Base-by-base conservation (phyloP, 2,888 invertebrate genomes). In the Lasioglossum calceatum region DNA sequence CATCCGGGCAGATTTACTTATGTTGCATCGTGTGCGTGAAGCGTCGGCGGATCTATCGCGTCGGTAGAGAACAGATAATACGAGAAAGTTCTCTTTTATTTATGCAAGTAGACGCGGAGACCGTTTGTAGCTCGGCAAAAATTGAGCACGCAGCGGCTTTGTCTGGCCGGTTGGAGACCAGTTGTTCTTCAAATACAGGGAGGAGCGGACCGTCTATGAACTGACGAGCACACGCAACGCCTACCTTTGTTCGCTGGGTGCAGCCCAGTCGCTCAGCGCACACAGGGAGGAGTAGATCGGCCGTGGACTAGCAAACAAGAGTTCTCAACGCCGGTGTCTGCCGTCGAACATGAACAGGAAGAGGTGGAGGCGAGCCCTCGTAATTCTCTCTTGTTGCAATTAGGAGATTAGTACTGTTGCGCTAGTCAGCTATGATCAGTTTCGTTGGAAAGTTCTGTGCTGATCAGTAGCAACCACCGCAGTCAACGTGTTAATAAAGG, bases 181-280 rank as follows among this genome's bases (percentile, higher is more conserved):
- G 72, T 72, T 47, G 73, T 73, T 73, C 73, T 27, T 73, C 32
- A 73, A 73, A 73, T 47, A 32, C 47, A 70, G 73, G 32, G 73
- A 73, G 73, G 73, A 73, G 73, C 47, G 23, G 32, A 83, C 14
- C 42, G 72, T 77, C 72, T 73, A 72, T 77, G 73, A 84, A 81
- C 76, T 71, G 82, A 72, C 75, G 82, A 39, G 76, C 77, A 64
- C 47, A 73, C 77, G 83, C 71, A 73, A 84, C 84, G 84, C 84
- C 83, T 70, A 70, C 84, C 84, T 84, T 84, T 84, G 84, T 83
- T 71, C 19, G 39, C 39, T 39, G 67, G 67, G 67, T 70, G 67
- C 67, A 70, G 67, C 67, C 77, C 67, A n/a, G 77, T 77, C 44
- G 77, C 64, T 36, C 23, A 36, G 3, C 36, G 67, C 23, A 67